A percentile compares a stretch with the other conserved stretches of the same genome.
Conservation (phyloP, 2,888 invertebrate genomes). For the Acanthacorydalis orientalis region DNA sequence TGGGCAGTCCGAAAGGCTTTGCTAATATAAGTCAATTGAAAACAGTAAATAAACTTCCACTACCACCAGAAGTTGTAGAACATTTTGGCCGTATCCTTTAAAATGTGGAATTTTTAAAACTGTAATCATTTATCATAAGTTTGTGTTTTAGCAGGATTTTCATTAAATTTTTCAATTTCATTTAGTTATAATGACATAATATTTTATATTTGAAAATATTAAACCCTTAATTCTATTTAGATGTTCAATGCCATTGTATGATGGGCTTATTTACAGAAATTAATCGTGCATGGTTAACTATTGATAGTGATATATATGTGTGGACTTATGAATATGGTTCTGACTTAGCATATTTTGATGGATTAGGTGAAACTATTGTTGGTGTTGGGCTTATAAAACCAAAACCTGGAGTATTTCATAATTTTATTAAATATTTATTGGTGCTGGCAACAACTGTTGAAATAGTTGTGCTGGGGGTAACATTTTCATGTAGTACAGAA, state of each 20-base stretch:
- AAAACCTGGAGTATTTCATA: constrained; percentile 74
- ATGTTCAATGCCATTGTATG: constrained; percentile 88
- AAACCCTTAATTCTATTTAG: constrained; percentile 27
- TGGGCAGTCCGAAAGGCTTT: constrained; percentile 45
- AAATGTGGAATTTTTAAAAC: too few species aligned
- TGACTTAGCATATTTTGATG: constrained; percentile 94
- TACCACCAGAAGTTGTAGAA: constrained; percentile 88
- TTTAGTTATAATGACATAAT: background rate
- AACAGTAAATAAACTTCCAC: constrained; percentile 65
- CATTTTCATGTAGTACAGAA: constrained; percentile 33
- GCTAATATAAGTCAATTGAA: constrained; percentile 61
- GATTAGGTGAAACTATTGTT: constrained; percentile 83
- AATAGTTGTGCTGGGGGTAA: constrained; percentile 71
- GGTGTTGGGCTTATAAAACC: constrained; percentile 84
- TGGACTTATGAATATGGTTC: constrained; percentile 95
- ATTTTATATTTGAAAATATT: constrained; percentile 4
- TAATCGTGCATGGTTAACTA: constrained; percentile 89
- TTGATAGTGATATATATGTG: constrained; percentile 94
- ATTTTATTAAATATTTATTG: constrained; percentile 77
- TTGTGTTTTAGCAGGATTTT: too few species aligned
- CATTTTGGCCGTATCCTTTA: constrained; percentile 84
- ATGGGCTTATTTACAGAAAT: constrained; percentile 98
- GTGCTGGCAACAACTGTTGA: constrained; percentile 90
- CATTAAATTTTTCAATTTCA: too few species aligned
- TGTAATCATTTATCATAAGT: too few species aligned